Evolutionary conservation across 2,113 vertebrate species (phyloP).

Genomic region (Campylomormyrus tamandua): DNA sequence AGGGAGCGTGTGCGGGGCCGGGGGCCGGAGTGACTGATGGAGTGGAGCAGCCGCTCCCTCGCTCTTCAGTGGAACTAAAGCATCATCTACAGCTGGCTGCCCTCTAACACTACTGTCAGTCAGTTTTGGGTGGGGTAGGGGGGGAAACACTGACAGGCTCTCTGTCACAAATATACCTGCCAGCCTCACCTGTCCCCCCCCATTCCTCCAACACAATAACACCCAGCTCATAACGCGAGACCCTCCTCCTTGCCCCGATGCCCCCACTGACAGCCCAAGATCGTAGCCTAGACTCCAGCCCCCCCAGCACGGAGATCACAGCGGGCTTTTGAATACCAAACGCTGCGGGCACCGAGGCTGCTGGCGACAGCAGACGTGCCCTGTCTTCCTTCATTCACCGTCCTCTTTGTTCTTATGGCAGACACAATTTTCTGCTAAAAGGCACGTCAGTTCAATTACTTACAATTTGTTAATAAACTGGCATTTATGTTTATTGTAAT

Average conservation of each 20-base stretch:
- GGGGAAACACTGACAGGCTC: background rate
- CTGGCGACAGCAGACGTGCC: no score
- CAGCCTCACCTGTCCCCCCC: background rate
- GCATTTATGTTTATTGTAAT: background rate
- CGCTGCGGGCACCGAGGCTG: background rate
- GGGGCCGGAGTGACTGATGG: constrained; percentile 1
- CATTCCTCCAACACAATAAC: background rate
- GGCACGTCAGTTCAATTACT: background rate
- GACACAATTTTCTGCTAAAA: background rate
- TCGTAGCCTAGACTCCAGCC: background rate
- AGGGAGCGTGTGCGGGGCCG: background rate
- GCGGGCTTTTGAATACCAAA: constrained; percentile 4
- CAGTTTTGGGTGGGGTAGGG: background rate
- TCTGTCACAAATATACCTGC: background rate
- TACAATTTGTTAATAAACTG: background rate
- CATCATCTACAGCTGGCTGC: constrained; percentile 11
- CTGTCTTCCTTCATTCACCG: background rate
- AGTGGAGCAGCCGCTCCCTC: background rate
- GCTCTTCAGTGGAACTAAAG: constrained; percentile 1
- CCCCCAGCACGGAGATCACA: background rate
- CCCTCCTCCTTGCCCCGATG: background rate
- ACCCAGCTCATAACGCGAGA: background rate
- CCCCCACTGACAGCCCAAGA: background rate
- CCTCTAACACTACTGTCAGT: background rate
- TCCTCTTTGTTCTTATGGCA: background rate